Evolutionary conservation across 2,797 vertebrate species (phyloP).

Genomic region (Acestrorhynchus altus): DNA sequence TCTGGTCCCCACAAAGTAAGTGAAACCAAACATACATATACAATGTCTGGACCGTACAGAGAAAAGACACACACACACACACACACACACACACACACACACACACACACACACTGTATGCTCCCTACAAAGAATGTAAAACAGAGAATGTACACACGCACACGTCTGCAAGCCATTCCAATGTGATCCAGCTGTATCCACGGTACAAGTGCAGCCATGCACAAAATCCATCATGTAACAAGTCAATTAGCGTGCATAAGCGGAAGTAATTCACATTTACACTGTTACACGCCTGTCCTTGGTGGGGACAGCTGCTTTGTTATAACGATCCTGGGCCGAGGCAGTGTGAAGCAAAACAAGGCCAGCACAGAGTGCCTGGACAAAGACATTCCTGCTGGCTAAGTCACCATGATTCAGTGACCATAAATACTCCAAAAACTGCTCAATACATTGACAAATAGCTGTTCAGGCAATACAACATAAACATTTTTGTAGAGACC

Average conservation of each 20-base stretch:
- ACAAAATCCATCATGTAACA: constrained; percentile 44
- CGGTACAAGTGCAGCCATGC: constrained; percentile 37
- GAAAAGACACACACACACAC: not conserved
- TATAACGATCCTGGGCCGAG: not conserved
- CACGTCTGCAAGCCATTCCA: not conserved
- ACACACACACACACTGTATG: not conserved
- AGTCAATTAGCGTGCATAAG: constrained; percentile 36
- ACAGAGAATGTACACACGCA: not conserved
- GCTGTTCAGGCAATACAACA: not conserved
- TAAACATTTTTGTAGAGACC: no score
- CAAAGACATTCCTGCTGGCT: not conserved
- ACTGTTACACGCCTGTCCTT: constrained; percentile 17
- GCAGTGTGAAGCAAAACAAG: not conserved
- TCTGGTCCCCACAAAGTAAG: no score
- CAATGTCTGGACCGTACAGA: not conserved
- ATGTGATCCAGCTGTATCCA: not conserved
- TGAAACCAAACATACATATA: not conserved
- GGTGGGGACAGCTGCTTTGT: constrained; percentile 1
- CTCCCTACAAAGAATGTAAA: not conserved
- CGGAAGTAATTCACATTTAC: constrained; percentile 33
- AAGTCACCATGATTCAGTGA: not conserved
- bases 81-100: not conserved
- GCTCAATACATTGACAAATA: no score
- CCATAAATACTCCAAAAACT: not conserved
- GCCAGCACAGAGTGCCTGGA: not conserved